Evolutionary conservation across 2,888 invertebrate species (phyloP).

Genomic region (Ditula angustiorana): DNA sequence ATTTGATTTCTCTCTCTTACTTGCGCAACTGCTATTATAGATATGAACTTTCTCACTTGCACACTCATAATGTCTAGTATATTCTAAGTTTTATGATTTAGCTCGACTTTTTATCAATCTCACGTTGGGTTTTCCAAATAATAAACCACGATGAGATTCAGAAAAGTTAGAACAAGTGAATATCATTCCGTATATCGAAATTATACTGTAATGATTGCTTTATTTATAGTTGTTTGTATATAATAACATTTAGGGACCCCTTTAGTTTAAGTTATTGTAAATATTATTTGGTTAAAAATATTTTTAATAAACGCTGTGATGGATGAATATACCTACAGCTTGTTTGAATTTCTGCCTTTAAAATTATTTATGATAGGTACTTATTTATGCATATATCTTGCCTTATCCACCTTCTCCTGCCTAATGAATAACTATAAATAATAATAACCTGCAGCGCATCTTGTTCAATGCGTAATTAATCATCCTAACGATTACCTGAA

Average conservation of each 20-base stretch:
- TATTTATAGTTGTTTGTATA: not conserved
- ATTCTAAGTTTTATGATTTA: no score
- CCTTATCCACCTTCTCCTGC: no score
- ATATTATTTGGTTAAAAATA: not conserved
- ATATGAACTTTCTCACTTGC: no score
- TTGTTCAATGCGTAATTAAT: no score
- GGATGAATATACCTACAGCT: not conserved
- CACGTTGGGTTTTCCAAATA: not conserved
- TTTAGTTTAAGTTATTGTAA: not conserved
- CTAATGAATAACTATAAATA: no score
- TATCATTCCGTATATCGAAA: conserved; percentile 11
- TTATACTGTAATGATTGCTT: conserved; percentile 14
- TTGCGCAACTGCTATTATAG: no score
- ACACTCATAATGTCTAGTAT: no score
- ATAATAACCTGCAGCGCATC: no score
- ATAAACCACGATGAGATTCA: conserved; percentile 2
- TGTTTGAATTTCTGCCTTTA: not conserved
- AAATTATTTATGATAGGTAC: not conserved
- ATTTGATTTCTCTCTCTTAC: no score
- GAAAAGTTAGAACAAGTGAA: not conserved
- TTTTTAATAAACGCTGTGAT: conserved; percentile 6
- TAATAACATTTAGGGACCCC: not conserved
- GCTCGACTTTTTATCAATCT: not conserved
- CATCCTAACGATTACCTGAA: no score
- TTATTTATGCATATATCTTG: no score